Conservation (phyloP, 2,888 invertebrate genomes). For the Mactromeris polynyma region DNA sequence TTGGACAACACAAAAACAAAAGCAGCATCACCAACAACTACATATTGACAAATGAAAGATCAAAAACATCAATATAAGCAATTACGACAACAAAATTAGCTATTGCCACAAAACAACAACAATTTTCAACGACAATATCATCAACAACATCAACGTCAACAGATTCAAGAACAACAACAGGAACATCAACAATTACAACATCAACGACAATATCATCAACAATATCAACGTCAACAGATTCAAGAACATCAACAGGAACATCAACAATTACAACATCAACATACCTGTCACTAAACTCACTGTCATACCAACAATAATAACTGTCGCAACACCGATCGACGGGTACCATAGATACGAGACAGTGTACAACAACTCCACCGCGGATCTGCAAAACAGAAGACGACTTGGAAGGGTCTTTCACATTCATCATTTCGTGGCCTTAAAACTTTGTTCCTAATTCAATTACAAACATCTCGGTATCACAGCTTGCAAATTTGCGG, state of each 20-base stretch:
- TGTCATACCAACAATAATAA: slow-evolving; percentile 71
- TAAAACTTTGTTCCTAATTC: no score
- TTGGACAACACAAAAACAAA: no score
- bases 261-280: background rate
- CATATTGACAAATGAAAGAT: no score
- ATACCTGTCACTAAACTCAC: slow-evolving; percentile 72
- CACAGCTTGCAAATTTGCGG: no score
- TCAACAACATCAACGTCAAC: background rate
- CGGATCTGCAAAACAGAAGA: slow-evolving; percentile 56
- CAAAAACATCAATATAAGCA: no score
- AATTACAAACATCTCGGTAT: no score
- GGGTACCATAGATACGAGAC: slow-evolving; percentile 78
- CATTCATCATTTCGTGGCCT: no score
- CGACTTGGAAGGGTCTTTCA: no score
- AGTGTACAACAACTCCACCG: slow-evolving; percentile 68
- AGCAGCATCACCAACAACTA: no score
- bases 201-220: background rate
- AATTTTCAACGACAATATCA: background rate
- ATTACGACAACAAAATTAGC: background rate
- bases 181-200: background rate
- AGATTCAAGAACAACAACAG: background rate
- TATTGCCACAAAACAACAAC: background rate
- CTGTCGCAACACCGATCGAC: slow-evolving; percentile 70
- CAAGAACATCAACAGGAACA: background rate
- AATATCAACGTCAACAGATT: background rate